Percentiles rank a stretch among this genome's conserved stretches.
Conservation (phyloP, 1,140 invertebrate genomes). For the Lutraria rhynchaena region DNA sequence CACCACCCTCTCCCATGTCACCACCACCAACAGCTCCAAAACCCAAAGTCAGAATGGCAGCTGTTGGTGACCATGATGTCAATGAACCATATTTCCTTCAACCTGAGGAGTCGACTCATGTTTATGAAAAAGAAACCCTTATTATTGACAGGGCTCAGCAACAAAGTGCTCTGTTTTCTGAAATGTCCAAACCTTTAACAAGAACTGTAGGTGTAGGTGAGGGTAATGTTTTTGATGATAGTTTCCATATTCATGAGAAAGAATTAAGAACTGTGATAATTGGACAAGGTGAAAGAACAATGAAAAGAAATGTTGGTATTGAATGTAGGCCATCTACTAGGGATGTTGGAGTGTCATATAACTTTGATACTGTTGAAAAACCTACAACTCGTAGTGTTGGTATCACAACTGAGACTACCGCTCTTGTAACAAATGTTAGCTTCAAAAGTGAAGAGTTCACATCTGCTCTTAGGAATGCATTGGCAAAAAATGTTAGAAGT, state of each 20-base stretch:
- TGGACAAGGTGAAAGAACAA: constrained; percentile 67
- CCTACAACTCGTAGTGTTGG: constrained; percentile 75
- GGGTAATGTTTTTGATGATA: constrained; percentile 78
- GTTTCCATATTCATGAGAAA: constrained; percentile 80
- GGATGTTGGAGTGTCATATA: constrained; percentile 80
- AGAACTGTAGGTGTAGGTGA: constrained; percentile 80
- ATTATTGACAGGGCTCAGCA: constrained; percentile 64
- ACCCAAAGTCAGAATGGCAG: constrained; percentile 66
- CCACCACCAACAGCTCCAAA: constrained; percentile 73
- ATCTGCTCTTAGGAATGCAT: constrained; percentile 71
- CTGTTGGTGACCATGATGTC: constrained; percentile 78
- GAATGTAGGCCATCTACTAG: constrained; percentile 87
- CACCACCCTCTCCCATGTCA: constrained; percentile 65
- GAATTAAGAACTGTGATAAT: constrained; percentile 81
- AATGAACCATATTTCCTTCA: constrained; percentile 74
- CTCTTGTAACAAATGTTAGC: constrained; percentile 69
- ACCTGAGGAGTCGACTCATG: constrained; percentile 69
- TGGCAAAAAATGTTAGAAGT: constrained; percentile 77
- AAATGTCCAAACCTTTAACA: constrained; percentile 71
- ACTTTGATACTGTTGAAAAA: constrained; percentile 75
- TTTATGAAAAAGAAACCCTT: constrained; percentile 65
- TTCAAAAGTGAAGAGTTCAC: constrained; percentile 79
- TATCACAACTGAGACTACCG: constrained; percentile 77
- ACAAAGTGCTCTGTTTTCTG: constrained; percentile 57
- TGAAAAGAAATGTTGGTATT: constrained; percentile 86